Evolutionary conservation across 1,140 invertebrate genomes (phyloP).

Genomic region (Oncopodura yosiiana): DNA sequence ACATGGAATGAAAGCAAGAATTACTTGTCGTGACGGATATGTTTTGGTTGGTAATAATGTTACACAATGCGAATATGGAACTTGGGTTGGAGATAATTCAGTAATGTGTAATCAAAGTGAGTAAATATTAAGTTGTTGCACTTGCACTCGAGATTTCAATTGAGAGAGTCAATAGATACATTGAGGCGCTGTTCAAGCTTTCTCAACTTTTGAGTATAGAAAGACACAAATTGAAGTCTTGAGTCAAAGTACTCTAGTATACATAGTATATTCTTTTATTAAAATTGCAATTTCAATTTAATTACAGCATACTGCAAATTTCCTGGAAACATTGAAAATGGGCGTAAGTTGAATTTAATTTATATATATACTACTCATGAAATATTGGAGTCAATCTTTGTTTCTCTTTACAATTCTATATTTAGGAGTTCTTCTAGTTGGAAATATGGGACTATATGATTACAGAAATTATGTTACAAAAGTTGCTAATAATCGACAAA

Average conservation of each 20-base stretch:
- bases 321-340: slow-evolving; percentile 80
- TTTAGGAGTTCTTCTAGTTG: slow-evolving; percentile 83
- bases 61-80: slow-evolving; percentile 79
- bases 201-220: no score
- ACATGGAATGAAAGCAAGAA: slow-evolving; percentile 84
- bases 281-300: neutral
- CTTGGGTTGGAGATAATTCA: slow-evolving; percentile 80
- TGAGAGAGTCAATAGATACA: neutral
- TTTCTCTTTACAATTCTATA: no score
- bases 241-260: no score
- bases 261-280: no score
- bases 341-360: no score
- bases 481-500: slow-evolving; percentile 83
- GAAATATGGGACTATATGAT: slow-evolving; percentile 94
- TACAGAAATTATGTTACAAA: slow-evolving; percentile 91
- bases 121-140: slow-evolving; percentile 12
- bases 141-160: neutral
- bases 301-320: slow-evolving; percentile 80
- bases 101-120: slow-evolving; percentile 66
- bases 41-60: slow-evolving; percentile 59
- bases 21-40: slow-evolving; percentile 85
- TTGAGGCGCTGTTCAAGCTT: no score
- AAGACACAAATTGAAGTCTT: no score
- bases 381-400: no score
- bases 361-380: no score